Evolutionary conservation across 2,113 vertebrate genomes (phyloP), one percentile per base, ranked within the genome.

Genomic region (Corvus cornix): DNA sequence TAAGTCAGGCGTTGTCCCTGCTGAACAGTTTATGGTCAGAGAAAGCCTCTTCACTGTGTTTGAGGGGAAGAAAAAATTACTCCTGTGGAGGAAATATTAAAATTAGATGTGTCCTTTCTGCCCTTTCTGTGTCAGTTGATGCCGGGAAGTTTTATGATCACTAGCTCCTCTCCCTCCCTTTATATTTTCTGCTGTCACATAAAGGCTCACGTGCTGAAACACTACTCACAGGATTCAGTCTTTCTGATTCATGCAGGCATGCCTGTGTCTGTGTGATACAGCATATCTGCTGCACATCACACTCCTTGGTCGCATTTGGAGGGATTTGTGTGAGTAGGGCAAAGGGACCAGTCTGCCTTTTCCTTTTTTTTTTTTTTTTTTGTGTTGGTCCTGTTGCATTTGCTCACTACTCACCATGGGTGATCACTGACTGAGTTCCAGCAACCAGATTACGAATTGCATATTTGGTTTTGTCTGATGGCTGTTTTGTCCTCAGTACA

Each of bases 71-170:
- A 49, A 56, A 87, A 85, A 86, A 46, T 0, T 44, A 58, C 30
- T 93, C 23, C 43, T 4, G 1, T 62, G 56, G 55, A 90, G 43
- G 33, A 84, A 93, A 84, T 79, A 70, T 84, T 91, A 82, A 96
- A 91, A 87, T 67, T 82, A 52, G 28, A 41, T 5, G 8, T 55
- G 33, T 70, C 58, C 39, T 91, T 76, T 87, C 74, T 84, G 64
- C 72, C 63, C 31, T 78, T 74, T 52, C 58, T 91, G 30, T 79
- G 55, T 92, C 77, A 82, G 69, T 73, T 92, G 76, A 52, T 82
- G 84, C 80, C 37, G 62, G 83, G 64, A 92, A 93, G 76, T 96
- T 96, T 90, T 95, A 84, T 79, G 80, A 73, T 79, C 76, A 15
- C 58, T 78, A 73, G 64, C 23, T 83, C 28, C 44, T 80, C 75